phyloP scores from a whole-genome alignment of 1,140 invertebrate genomes.

The Onthophagus taurus region DNA sequence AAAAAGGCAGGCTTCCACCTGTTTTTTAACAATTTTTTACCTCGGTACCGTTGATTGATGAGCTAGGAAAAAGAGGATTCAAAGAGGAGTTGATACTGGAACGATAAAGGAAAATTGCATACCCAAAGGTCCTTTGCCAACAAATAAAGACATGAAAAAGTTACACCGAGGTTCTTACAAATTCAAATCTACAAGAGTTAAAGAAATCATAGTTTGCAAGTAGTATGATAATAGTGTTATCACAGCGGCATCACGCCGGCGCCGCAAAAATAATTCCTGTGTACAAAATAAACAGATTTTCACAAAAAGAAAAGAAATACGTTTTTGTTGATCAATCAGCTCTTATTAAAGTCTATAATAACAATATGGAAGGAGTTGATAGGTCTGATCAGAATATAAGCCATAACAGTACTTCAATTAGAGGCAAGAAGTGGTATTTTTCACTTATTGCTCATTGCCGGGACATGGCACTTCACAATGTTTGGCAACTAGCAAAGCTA shows the following conservation, averaged over 20 bases:
- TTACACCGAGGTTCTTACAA: too few relatives aligned
- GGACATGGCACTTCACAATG: background rate
- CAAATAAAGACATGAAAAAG: too few relatives aligned
- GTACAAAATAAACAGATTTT: too few relatives aligned
- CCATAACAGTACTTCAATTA: background rate
- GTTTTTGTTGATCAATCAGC: background rate
- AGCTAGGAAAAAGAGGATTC: slow-evolving; percentile 11
- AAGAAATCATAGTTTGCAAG: too few relatives aligned
- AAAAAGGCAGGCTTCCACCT: slow-evolving; percentile 6
- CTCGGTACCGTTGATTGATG: slow-evolving; percentile 12
- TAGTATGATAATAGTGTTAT: too few relatives aligned
- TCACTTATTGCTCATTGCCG: background rate
- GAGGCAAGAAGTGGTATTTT: slow-evolving; percentile 3
- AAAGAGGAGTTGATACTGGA: slow-evolving; percentile 19
- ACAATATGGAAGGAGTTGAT: slow-evolving; percentile 2
- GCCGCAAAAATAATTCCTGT: too few relatives aligned
- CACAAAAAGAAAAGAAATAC: background rate
- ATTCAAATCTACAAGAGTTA: too few relatives aligned
- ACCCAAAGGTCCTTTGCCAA: slow-evolving; percentile 28
- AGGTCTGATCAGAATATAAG: background rate
- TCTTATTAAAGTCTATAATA: background rate
- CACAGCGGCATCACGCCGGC: too few relatives aligned
- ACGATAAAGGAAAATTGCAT: slow-evolving; percentile 26
- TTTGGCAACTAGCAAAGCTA: too few relatives aligned
- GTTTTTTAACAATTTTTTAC: slow-evolving; percentile 17